Evolutionary conservation across 2,888 invertebrate genomes (phyloP).

Genomic region (Idaea aversata): DNA sequence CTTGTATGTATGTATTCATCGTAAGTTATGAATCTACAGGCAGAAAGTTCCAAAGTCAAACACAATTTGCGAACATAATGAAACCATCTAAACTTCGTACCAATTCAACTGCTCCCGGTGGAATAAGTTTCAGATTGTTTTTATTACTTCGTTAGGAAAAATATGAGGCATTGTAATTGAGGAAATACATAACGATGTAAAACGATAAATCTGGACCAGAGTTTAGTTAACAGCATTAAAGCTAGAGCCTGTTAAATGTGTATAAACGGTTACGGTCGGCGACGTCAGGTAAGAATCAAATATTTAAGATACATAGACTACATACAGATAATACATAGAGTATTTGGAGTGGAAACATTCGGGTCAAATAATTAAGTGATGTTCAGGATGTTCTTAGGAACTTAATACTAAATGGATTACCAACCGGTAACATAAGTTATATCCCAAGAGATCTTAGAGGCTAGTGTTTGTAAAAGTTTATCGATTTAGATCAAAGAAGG

Average conservation of each 20-base stretch:
- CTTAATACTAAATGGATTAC: not conserved
- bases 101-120: slow-evolving; percentile 25
- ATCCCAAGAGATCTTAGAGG: not conserved
- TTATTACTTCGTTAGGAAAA: slow-evolving; percentile 15
- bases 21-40: not conserved
- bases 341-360: slow-evolving; percentile 15
- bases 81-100: slow-evolving; percentile 32
- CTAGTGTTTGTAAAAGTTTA: not conserved
- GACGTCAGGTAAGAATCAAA: slow-evolving; percentile 26
- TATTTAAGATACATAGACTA: slow-evolving; percentile 20
- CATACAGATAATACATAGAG: too few species aligned
- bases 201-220: not conserved
- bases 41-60: slow-evolving; percentile 9
- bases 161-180: slow-evolving; percentile 10
- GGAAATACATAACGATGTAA: not conserved
- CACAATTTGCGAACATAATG: slow-evolving; percentile 26
- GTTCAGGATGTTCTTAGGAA: slow-evolving; percentile 15
- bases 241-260: slow-evolving; percentile 19
- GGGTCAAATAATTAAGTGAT: slow-evolving; percentile 32
- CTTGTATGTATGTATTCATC: not conserved
- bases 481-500: slow-evolving; percentile 2
- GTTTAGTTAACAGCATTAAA: slow-evolving; percentile 16
- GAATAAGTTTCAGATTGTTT: slow-evolving; percentile 29
- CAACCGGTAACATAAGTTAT: not conserved
- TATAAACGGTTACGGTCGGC: slow-evolving; percentile 27